Conservation (phyloP, 2,797 vertebrate species). For the Gambusia yucatana region DNA sequence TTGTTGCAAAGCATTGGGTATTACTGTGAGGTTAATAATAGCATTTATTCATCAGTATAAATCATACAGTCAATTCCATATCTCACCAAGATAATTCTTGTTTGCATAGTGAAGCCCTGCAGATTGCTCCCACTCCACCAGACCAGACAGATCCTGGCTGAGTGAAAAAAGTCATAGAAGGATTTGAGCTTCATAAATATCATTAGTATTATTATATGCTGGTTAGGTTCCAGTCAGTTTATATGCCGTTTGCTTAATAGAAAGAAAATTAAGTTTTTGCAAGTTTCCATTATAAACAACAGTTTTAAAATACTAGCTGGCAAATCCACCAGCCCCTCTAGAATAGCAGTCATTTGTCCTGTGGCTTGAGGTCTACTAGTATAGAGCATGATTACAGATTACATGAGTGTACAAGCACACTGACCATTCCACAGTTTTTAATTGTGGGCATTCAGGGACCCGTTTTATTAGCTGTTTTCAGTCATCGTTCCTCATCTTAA, state of each 20-base stretch:
- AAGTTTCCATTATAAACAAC: not conserved
- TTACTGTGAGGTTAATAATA: slow-evolving; percentile 1
- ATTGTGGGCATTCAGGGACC: not conserved
- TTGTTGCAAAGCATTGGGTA: not conserved
- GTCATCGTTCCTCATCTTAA: not conserved
- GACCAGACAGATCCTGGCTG: not conserved
- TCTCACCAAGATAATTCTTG: not conserved
- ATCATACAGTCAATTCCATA: not conserved
- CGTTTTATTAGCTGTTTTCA: not conserved
- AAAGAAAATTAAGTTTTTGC: not conserved
- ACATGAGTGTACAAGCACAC: not conserved
- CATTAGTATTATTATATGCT: not conserved
- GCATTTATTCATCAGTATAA: not conserved
- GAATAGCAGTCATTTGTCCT: not conserved
- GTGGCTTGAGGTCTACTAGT: not conserved
- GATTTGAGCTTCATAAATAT: not conserved
- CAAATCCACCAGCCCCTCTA: not conserved
- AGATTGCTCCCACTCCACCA: not conserved
- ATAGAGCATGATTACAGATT: not conserved
- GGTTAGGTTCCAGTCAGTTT: not conserved
- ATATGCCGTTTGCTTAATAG: not conserved
- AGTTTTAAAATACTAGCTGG: not conserved
- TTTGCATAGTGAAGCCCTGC: not conserved
- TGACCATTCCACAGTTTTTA: not conserved
- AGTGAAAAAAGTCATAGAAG: not conserved